Base-by-base conservation (phyloP, 2,113 vertebrate species). In the Dendrocopos noguchii region DNA sequence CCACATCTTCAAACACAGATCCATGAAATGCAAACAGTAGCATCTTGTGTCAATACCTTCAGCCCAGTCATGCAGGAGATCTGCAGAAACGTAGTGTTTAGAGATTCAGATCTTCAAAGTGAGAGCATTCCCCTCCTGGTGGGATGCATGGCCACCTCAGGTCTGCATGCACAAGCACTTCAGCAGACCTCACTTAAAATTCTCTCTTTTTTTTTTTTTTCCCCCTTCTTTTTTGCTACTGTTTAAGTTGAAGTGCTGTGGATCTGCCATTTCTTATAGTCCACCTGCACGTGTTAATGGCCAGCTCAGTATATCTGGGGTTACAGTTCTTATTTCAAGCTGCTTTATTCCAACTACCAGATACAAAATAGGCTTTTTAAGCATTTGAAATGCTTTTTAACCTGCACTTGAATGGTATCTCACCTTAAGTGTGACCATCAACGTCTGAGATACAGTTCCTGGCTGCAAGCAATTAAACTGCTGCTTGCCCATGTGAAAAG, bases 31-130 rank as follows among this genome's bases (percentile, higher is more conserved):
- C 91, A 93, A 94, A 88, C 74, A 87, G 83, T 34, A 91, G 85
- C 91, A 92, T 86, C 82, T 90, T 83, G 29, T 86, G 85, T 86
- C 93, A 92, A 71, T 75, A 76, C 57, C 82, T 93, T 39, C 63
- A 59, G 57, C 82, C 84, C 87, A 47, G 36, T 67, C 21, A 3
- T 31, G 65, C 50, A 84, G 1, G 2, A 88, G 91, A 78, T 95
- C 79, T 93, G 81, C 73, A 86, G 84, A 92, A 91, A 91, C 0
- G 9, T 39, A 39, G 72, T 27, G 4, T 64, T 83, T 67, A 74
- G 76, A 88, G 82, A 91, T 80, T n/a, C 0, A 1, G 36, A 91
- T 91, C 84, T 96, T 84, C 79, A 90, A 91, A 93, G 78, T 1
- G 29, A 91, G 75, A 93, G 42, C 52, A 46, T 22, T 64, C 57